Conservation (phyloP, 2,888 invertebrate genomes). For the Aplocera efformata region DNA sequence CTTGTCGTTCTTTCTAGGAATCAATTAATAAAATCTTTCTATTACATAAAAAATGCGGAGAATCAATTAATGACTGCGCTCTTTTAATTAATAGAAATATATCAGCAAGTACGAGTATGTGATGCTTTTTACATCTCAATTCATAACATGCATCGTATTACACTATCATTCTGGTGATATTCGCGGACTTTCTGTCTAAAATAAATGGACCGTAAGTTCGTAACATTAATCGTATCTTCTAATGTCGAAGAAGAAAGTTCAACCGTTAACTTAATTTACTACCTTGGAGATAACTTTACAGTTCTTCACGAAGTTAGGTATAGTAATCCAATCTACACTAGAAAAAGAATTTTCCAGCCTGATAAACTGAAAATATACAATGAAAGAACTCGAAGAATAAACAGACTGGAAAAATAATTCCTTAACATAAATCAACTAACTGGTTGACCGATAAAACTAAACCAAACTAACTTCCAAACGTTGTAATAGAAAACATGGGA, state of each 20-base stretch:
- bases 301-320: too few species aligned
- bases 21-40: too few species aligned
- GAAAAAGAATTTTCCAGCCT: too few species aligned
- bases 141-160: neutral
- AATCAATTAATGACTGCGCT: too few species aligned
- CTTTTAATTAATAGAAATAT: too few species aligned
- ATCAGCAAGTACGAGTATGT: neutral
- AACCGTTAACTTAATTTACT: too few species aligned
- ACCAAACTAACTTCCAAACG: neutral
- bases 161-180: conserved; percentile 3
- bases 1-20: too few species aligned
- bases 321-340: too few species aligned
- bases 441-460: conserved; percentile 1
- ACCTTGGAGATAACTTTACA: too few species aligned
- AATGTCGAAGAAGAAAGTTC: too few species aligned
- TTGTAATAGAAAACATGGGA: conserved; percentile 10
- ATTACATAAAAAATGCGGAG: too few species aligned
- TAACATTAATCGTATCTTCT: conserved; percentile 3
- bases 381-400: neutral
- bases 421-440: conserved; percentile 1
- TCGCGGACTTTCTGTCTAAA: conserved; percentile 1
- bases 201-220: conserved; percentile 6
- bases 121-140: conserved; percentile 2
- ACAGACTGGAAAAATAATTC: neutral
- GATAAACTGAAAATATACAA: too few species aligned